Conservation (phyloP, 2,797 vertebrate species). For the Pangasius larnaudii region DNA sequence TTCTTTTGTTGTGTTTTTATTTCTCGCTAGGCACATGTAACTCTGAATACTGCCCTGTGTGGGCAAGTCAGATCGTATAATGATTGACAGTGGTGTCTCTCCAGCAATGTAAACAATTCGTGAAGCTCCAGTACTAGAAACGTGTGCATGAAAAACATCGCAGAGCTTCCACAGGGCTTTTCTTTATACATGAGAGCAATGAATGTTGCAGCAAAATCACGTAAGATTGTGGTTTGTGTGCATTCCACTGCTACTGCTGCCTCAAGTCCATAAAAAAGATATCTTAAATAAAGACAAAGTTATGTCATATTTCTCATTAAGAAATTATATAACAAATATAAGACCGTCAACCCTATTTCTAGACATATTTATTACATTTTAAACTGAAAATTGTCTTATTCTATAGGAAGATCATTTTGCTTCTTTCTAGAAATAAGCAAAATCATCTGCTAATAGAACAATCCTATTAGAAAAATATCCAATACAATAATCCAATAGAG, state of each 20-base stretch:
- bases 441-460: background rate
- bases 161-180: background rate
- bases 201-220: background rate
- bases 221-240: no score
- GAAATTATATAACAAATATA: background rate
- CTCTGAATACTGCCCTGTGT: background rate
- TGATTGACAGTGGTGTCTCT: constrained; percentile 1
- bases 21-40: background rate
- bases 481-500: no score
- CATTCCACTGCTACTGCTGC: background rate
- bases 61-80: background rate
- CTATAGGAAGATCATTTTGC: background rate
- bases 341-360: background rate
- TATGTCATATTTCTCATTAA: background rate
- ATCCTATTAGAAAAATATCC: no score
- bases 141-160: background rate
- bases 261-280: background rate
- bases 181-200: background rate
- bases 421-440: background rate
- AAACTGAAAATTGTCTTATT: background rate
- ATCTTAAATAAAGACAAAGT: background rate
- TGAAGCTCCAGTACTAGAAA: background rate
- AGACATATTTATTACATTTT: background rate
- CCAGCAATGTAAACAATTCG: background rate
- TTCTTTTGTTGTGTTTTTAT: background rate